These are phyloP conservation scores for Agrotis segetum DNA, from an alignment of 2,888 invertebrate species.

Conservation along the genomic window DNA sequence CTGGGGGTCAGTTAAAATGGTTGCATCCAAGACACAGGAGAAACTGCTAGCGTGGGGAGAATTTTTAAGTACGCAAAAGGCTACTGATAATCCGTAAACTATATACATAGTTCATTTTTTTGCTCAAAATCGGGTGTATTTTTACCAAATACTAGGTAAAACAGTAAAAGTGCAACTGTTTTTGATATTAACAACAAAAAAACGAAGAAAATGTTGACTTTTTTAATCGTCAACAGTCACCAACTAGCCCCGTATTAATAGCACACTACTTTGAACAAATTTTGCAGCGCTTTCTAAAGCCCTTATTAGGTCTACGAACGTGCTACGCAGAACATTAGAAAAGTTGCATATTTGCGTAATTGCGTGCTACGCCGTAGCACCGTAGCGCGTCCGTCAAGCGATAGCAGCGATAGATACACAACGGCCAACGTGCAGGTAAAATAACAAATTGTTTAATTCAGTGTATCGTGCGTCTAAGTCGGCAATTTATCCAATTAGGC, in stretches of 20 bases:
- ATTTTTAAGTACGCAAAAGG: too few relatives aligned
- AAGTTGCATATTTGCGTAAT: constrained; percentile 47
- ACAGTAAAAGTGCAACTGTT: too few relatives aligned
- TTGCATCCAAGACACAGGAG: too few relatives aligned
- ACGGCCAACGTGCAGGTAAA: constrained; percentile 75
- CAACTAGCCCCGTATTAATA: background rate
- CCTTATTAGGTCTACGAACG: constrained; percentile 17
- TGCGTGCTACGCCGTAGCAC: constrained; percentile 58
- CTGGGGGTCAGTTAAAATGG: too few relatives aligned
- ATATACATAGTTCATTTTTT: too few relatives aligned
- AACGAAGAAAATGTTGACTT: background rate
- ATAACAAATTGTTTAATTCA: constrained; percentile 87
- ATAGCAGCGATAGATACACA: constrained; percentile 72
- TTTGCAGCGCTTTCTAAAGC: constrained; percentile 9
- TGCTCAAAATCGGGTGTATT: too few relatives aligned
- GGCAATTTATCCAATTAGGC: constrained; percentile 90
- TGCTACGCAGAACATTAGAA: constrained; percentile 43
- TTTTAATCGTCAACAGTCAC: constrained; percentile 15
- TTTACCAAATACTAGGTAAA: too few relatives aligned
- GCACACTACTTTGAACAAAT: constrained; percentile 6
- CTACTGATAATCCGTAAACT: too few relatives aligned
- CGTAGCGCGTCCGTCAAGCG: constrained; percentile 49
- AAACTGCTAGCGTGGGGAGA: too few relatives aligned
- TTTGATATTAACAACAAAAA: background rate
- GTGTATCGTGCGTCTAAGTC: constrained; percentile 89